phyloP scores from a whole-genome alignment of 2,888 invertebrate genomes.

The Calameuta idolon region DNA sequence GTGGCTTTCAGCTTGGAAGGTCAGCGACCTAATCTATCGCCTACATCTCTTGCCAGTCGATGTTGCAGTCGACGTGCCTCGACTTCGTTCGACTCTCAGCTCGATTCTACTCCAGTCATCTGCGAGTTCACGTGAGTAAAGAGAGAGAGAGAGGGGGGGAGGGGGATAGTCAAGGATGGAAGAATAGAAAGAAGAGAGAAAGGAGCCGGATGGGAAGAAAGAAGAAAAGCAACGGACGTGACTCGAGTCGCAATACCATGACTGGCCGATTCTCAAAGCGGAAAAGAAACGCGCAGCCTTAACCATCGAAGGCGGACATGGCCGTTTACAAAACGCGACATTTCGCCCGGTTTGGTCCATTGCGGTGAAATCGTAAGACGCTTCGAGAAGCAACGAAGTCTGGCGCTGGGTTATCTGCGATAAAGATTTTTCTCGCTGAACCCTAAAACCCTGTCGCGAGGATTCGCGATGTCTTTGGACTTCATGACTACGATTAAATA shows the following conservation, averaged over 20 bases:
- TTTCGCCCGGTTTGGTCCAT: background rate
- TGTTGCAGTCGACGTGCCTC: background rate
- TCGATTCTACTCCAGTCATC: background rate
- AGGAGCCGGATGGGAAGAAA: slow-evolving; percentile 13
- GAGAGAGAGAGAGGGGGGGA: background rate
- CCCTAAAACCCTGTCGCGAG: background rate
- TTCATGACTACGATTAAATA: background rate
- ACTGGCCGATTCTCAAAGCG: background rate
- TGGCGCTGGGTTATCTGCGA: background rate
- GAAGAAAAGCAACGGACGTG: background rate
- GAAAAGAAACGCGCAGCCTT: background rate
- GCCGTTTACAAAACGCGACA: background rate
- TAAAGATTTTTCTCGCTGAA: background rate
- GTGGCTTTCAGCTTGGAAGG: background rate
- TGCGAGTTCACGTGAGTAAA: background rate
- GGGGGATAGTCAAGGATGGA: background rate
- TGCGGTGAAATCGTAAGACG: background rate
- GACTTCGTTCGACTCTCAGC: background rate
- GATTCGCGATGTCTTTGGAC: background rate
- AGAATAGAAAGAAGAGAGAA: slow-evolving; percentile 13
- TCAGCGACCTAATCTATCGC: slow-evolving; percentile 74
- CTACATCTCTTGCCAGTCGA: slow-evolving; percentile 65
- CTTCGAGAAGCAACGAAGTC: background rate
- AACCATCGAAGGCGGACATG: background rate
- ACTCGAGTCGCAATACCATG: background rate